Conservation (phyloP, 2,113 vertebrate genomes). For the Holacanthus passer region DNA sequence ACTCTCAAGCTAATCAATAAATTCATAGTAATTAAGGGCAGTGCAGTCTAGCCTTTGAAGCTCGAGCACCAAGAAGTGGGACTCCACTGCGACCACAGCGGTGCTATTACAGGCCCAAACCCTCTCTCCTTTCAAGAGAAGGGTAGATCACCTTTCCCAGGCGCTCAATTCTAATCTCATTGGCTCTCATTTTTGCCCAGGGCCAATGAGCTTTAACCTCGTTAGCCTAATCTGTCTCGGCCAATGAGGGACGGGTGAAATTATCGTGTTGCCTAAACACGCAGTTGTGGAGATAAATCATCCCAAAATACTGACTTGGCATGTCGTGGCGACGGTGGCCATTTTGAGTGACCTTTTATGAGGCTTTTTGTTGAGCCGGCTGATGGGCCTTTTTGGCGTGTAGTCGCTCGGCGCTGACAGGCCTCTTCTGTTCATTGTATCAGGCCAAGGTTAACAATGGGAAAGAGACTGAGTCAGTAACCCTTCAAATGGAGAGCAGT, state of each 20-base stretch:
- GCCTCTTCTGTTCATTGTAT: constrained; percentile 60
- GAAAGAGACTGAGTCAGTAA: constrained; percentile 49
- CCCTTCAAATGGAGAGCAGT: constrained; percentile 45
- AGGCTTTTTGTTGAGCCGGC: constrained; percentile 59
- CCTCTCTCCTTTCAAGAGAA: constrained; percentile 83
- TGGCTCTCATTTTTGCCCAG: constrained; percentile 80
- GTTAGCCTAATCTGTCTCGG: constrained; percentile 79
- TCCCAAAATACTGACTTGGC: constrained; percentile 52
- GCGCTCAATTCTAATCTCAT: constrained; percentile 85
- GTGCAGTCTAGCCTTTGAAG: constrained; percentile 73
- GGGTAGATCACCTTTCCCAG: constrained; percentile 84
- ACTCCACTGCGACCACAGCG: constrained; percentile 80
- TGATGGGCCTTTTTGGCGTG: constrained; percentile 59
- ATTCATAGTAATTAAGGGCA: constrained; percentile 71
- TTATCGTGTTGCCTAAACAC: constrained; percentile 78
- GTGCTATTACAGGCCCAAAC: constrained; percentile 74
- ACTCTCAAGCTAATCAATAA: constrained; percentile 73
- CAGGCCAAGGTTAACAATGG: constrained; percentile 58
- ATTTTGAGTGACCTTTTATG: constrained; percentile 48
- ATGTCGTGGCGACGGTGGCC: constrained; percentile 15
- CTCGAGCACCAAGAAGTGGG: constrained; percentile 78
- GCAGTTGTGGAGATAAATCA: constrained; percentile 64
- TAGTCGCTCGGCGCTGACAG: constrained; percentile 60
- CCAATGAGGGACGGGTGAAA: constrained; percentile 78
- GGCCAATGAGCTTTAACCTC: constrained; percentile 81